phyloP scores from a whole-genome alignment of 2,797 vertebrate species.

The Manis crassicaudata region DNA sequence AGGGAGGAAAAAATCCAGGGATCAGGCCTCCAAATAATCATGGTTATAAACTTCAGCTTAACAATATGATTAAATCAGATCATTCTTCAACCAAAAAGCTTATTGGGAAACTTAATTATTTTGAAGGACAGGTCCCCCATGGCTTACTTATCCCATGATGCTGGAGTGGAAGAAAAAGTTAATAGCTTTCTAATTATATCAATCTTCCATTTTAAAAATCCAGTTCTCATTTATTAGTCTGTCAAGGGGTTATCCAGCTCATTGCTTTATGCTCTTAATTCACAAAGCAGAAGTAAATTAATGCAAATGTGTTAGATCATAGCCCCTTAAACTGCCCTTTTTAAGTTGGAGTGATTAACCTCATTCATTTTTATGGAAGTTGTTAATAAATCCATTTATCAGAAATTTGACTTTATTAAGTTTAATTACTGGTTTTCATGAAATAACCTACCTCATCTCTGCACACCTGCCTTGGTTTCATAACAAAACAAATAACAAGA shows the following conservation, averaged over 20 bases:
- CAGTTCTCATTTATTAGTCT: slow-evolving; percentile 79
- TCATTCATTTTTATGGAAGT: slow-evolving; percentile 77
- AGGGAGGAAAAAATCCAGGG: background rate
- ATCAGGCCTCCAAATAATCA: background rate
- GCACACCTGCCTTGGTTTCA: background rate
- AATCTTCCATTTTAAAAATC: slow-evolving; percentile 77
- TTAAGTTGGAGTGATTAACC: slow-evolving; percentile 70
- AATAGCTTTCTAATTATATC: slow-evolving; percentile 85
- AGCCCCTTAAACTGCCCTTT: slow-evolving; percentile 67
- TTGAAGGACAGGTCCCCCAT: slow-evolving; percentile 79
- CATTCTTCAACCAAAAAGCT: slow-evolving; percentile 79
- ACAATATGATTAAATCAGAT: slow-evolving; percentile 51
- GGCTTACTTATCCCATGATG: slow-evolving; percentile 76
- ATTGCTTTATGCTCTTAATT: slow-evolving; percentile 79
- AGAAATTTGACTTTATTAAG: slow-evolving; percentile 71
- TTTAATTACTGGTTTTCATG: background rate
- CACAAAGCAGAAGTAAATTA: slow-evolving; percentile 83
- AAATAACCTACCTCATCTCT: too few relatives aligned
- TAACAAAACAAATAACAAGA: fast-evolving
- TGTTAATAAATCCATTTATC: slow-evolving; percentile 83
- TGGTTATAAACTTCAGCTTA: slow-evolving; percentile 70
- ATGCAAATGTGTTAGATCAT: slow-evolving; percentile 66
- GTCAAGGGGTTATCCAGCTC: slow-evolving; percentile 77
- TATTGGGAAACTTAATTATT: slow-evolving; percentile 85
- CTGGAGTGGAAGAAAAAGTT: slow-evolving; percentile 68